These are phyloP conservation scores for Corythoichthys intestinalis DNA, from an alignment of 2,113 vertebrate genomes.

Conservation along the genomic window DNA sequence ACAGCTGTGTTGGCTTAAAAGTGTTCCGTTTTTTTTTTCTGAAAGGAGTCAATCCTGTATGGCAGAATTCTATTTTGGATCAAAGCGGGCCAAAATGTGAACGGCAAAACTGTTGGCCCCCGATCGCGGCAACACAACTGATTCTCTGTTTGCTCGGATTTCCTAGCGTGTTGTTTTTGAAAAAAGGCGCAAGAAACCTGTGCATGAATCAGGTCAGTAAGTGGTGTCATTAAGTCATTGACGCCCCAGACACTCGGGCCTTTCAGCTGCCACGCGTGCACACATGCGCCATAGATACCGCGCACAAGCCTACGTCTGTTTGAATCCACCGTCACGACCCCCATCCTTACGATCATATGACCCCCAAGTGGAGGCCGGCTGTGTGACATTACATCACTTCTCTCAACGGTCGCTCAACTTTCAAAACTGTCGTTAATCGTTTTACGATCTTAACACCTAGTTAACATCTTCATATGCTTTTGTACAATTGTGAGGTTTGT, in stretches of 20 bases:
- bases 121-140: slow-evolving; percentile 52
- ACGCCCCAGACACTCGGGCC: slow-evolving; percentile 58
- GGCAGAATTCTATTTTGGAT: slow-evolving; percentile 37
- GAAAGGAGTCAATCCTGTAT: slow-evolving; percentile 24
- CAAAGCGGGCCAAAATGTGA: slow-evolving; percentile 38
- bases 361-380: slow-evolving; percentile 12
- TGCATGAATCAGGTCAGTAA: slow-evolving; percentile 68
- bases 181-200: slow-evolving; percentile 54
- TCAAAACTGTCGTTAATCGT: background rate
- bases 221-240: slow-evolving; percentile 69
- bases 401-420: slow-evolving; percentile 32
- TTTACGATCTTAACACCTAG: background rate
- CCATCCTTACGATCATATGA: slow-evolving; percentile 27
- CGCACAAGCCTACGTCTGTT: slow-evolving; percentile 67
- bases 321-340: slow-evolving; percentile 26
- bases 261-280: slow-evolving; percentile 60
- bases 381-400: slow-evolving; percentile 46
- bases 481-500: background rate
- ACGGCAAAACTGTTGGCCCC: slow-evolving; percentile 29
- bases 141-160: slow-evolving; percentile 63
- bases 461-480: background rate
- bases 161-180: slow-evolving; percentile 55
- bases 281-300: slow-evolving; percentile 64
- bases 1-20: slow-evolving; percentile 4
- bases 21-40: slow-evolving; percentile 3